Percentiles rank a stretch among this genome's conserved stretches.
Conservation (phyloP, 1,140 invertebrate species). For the Drosophila cardini region DNA sequence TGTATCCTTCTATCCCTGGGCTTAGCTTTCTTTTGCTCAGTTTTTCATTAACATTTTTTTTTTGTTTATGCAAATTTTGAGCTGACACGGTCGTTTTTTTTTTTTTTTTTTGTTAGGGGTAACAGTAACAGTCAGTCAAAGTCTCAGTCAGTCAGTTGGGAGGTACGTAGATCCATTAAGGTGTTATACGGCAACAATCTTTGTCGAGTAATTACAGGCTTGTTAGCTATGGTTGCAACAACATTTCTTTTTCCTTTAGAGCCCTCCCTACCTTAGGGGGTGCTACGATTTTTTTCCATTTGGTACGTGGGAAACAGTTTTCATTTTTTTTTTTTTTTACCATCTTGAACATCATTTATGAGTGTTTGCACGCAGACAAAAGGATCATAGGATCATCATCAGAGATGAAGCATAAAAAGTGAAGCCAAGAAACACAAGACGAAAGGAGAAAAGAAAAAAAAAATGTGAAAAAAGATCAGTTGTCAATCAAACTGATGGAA, state of each 20-base stretch:
- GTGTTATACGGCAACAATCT: conserved; percentile 76
- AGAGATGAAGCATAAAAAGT: background rate
- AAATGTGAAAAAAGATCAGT: conserved; percentile 58
- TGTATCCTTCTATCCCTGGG: conserved; percentile 19
- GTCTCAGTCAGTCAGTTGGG: conserved; percentile 16
- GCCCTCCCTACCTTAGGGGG: conserved; percentile 23
- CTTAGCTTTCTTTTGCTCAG: conserved; percentile 17
- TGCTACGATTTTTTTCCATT: conserved; percentile 36
- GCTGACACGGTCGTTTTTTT: conserved; percentile 7
- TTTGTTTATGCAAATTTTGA: conserved; percentile 71
- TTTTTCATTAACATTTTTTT: conserved; percentile 22
- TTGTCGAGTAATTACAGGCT: conserved; percentile 77
- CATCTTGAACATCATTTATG: conserved; percentile 62
- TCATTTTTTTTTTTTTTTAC: conserved; percentile 28
- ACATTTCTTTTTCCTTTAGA: conserved; percentile 44
- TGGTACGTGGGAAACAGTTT: conserved; percentile 71
- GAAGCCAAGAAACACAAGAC: background rate
- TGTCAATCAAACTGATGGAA: conserved; percentile 66
- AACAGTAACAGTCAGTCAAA: conserved; percentile 24
- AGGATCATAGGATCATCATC: conserved; percentile 51
- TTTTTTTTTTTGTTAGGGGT: no score
- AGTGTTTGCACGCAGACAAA: conserved; percentile 62
- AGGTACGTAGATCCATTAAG: conserved; percentile 64
- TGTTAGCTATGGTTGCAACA: conserved; percentile 81
- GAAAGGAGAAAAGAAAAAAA: conserved; percentile 12